Conservation (phyloP, 2,113 vertebrate genomes). For the Artemisiospiza belli region DNA sequence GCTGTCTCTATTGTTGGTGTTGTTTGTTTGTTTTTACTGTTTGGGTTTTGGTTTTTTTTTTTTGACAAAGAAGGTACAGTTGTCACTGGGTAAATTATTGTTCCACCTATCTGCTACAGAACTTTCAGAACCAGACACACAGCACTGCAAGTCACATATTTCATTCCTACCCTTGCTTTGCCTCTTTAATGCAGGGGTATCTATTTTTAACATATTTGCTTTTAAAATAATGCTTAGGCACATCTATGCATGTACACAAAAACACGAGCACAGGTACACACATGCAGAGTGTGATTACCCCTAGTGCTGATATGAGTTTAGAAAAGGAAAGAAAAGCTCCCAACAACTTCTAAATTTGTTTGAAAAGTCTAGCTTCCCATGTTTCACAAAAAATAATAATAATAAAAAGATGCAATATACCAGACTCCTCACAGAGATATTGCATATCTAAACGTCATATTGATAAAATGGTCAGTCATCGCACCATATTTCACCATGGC, state of each 20-base stretch:
- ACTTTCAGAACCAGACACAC: neutral
- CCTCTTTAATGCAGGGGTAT: neutral
- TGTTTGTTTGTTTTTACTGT: neutral
- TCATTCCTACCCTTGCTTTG: neutral
- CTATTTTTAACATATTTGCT: neutral
- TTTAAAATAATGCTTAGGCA: neutral
- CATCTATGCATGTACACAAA: neutral
- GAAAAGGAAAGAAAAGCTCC: neutral
- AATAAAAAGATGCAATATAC: neutral
- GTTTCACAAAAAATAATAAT: neutral
- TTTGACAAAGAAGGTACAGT: neutral
- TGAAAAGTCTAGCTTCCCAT: rapidly evolving
- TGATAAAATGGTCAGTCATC: neutral
- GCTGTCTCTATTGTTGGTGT: neutral
- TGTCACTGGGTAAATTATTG: neutral
- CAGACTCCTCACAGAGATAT: neutral
- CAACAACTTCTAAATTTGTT: neutral
- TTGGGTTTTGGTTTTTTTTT: neutral
- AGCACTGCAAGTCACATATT: neutral
- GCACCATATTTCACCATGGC: neutral
- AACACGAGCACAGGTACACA: neutral
- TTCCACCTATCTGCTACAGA: neutral
- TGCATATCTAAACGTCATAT: neutral
- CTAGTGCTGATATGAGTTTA: neutral
- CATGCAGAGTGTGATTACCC: neutral